phyloP scores from a whole-genome alignment of 2,797 vertebrate species.

The Acanthurus lineatus region DNA sequence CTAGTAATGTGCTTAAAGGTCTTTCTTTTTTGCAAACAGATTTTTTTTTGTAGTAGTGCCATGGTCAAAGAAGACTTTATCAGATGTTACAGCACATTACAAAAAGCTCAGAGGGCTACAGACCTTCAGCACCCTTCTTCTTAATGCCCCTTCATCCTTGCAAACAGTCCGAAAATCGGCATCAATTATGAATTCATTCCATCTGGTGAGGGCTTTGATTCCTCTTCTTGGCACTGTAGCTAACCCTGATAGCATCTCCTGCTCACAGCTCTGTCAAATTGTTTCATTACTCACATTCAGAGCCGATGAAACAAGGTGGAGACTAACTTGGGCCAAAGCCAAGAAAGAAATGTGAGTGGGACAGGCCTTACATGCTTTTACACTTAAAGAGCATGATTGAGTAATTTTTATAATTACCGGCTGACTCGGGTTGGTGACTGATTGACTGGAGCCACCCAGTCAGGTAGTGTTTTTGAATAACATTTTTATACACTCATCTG shows the following conservation, averaged over 20 bases:
- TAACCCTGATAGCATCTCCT: conserved; percentile 30
- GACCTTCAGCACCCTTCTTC: conserved; percentile 18
- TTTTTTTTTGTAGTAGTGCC: conserved; percentile 2
- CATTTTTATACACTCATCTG: neutral
- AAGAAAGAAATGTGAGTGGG: conserved; percentile 6
- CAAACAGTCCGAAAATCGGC: conserved; percentile 47
- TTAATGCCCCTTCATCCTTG: conserved; percentile 5
- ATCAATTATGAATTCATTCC: conserved; percentile 66
- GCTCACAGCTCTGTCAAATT: conserved; percentile 34
- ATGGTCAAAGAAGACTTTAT: neutral
- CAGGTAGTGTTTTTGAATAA: neutral
- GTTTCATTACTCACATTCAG: conserved; percentile 26
- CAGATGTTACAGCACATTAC: conserved; percentile 24
- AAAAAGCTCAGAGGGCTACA: conserved; percentile 16
- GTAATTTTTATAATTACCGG: conserved; percentile 9
- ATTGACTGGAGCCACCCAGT: conserved; percentile 7
- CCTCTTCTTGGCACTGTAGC: conserved; percentile 30
- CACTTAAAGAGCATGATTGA: conserved; percentile 7
- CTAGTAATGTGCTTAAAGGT: neutral
- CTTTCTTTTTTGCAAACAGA: conserved; percentile 5
- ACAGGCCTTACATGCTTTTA: conserved; percentile 4
- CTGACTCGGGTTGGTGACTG: neutral
- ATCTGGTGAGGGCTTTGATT: conserved; percentile 59
- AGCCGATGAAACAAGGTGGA: conserved; percentile 36
- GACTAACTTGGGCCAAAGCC: conserved; percentile 30